Percentiles rank a stretch among this genome's conserved stretches.
phyloP scores from a whole-genome alignment of 1,140 invertebrate genomes.

The Odontomachus brunneus region DNA sequence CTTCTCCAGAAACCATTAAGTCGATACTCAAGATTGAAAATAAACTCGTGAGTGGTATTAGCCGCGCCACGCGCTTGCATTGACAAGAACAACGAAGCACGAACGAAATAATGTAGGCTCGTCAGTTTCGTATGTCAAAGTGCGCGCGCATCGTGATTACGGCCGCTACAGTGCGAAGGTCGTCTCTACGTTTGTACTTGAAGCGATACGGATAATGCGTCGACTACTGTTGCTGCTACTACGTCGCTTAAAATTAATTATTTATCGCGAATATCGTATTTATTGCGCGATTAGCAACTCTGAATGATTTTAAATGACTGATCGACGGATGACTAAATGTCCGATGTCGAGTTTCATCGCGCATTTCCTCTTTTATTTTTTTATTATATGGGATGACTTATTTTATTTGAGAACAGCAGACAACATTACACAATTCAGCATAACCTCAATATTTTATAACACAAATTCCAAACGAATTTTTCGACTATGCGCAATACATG shows the following conservation, averaged over 20 bases:
- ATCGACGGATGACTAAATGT: too few relatives aligned
- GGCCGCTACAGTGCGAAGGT: neutral
- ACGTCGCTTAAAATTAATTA: neutral
- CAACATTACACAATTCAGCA: too few relatives aligned
- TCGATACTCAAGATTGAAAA: neutral
- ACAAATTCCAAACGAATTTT: too few relatives aligned
- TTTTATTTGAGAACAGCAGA: too few relatives aligned
- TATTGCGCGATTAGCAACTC: neutral
- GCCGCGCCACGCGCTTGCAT: neutral
- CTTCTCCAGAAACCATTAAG: neutral
- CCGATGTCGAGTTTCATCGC: too few relatives aligned
- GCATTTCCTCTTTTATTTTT: too few relatives aligned
- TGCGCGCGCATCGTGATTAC: neutral
- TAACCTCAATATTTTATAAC: too few relatives aligned
- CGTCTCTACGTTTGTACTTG: conserved; percentile 24
- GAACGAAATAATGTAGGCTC: neutral
- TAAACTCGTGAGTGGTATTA: conserved; percentile 20
- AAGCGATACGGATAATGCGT: neutral
- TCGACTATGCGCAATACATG: too few relatives aligned
- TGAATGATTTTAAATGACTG: neutral
- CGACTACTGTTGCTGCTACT: neutral
- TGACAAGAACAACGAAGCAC: conserved; percentile 6
- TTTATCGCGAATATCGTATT: neutral
- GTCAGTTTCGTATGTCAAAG: neutral
- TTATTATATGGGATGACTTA: too few relatives aligned